These are phyloP conservation scores for Pseudomyrmex sp. DNA, from an alignment of 1,140 invertebrate species.

Conservation along the genomic window DNA sequence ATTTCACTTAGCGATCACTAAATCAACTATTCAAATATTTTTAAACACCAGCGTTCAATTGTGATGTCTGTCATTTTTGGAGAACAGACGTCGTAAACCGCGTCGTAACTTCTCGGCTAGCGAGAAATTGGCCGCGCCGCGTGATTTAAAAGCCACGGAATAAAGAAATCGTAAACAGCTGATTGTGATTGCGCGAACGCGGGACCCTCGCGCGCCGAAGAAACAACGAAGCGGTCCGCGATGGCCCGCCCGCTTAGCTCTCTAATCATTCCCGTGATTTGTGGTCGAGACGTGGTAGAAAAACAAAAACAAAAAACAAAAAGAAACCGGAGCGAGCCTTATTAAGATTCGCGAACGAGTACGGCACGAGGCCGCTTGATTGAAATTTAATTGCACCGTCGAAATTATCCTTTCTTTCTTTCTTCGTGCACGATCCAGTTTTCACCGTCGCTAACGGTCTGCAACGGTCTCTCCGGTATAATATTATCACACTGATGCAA, in stretches of 20 bases:
- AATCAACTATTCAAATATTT: background rate
- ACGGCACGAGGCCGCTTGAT: constrained; percentile 22
- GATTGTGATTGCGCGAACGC: constrained; percentile 19
- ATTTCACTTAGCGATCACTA: background rate
- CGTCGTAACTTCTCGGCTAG: background rate
- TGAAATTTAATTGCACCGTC: constrained; percentile 59
- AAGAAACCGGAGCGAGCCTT: background rate
- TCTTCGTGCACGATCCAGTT: background rate
- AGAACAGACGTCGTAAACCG: constrained; percentile 27
- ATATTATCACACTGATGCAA: constrained; percentile 12
- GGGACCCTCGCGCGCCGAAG: background rate
- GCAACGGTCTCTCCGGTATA: background rate
- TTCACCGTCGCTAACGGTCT: background rate
- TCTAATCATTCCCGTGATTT: constrained; percentile 59
- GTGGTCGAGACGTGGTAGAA: constrained; percentile 30
- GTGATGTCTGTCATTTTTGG: no score
- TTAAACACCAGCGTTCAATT: no score
- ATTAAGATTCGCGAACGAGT: constrained; percentile 44
- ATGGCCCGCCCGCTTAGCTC: constrained; percentile 17
- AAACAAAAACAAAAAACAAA: background rate
- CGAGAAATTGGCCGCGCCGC: constrained; percentile 18
- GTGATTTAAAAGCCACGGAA: background rate
- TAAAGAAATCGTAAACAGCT: constrained; percentile 55
- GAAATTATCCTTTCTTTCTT: constrained; percentile 40
- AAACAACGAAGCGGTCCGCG: constrained; percentile 12